phyloP scores from a whole-genome alignment of 2,797 vertebrate genomes.

The Cercopithecus petaurista region DNA sequence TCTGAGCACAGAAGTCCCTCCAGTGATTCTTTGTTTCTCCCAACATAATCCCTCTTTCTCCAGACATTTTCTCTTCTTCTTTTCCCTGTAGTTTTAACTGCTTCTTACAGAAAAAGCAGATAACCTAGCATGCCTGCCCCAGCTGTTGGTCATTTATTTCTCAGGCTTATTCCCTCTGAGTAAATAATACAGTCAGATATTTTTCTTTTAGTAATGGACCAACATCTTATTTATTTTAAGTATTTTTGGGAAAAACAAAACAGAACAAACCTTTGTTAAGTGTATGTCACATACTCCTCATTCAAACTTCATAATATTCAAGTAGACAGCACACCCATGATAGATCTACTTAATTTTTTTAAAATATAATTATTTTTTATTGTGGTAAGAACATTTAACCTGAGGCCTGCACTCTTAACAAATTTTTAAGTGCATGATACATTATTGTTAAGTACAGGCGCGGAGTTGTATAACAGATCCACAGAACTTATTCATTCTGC shows the following conservation, averaged over 20 bases:
- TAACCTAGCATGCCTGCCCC: background rate
- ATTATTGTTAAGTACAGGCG: background rate
- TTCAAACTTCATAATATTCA: background rate
- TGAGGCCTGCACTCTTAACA: background rate
- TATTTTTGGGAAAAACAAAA: background rate
- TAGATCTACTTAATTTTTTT: background rate
- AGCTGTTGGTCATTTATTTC: slow-evolving; percentile 58
- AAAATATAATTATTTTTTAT: background rate
- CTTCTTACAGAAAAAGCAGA: slow-evolving; percentile 54
- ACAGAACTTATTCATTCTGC: background rate
- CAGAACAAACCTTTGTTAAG: background rate
- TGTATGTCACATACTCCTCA: background rate
- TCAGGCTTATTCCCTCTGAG: background rate
- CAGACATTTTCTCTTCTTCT: background rate
- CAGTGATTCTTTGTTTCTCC: slow-evolving; percentile 54
- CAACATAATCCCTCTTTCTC: slow-evolving; percentile 57
- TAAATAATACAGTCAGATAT: background rate
- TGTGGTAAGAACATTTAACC: background rate
- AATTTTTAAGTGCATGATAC: background rate
- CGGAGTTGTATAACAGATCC: background rate
- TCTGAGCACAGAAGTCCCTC: slow-evolving; percentile 60
- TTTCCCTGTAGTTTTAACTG: slow-evolving; percentile 7
- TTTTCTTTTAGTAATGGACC: background rate
- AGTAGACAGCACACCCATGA: background rate
- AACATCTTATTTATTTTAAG: slow-evolving; percentile 16